Evolutionary conservation across 1,140 invertebrate genomes (phyloP), one percentile per base, ranked within the genome.

Genomic region (Leptoteleia sp.): DNA sequence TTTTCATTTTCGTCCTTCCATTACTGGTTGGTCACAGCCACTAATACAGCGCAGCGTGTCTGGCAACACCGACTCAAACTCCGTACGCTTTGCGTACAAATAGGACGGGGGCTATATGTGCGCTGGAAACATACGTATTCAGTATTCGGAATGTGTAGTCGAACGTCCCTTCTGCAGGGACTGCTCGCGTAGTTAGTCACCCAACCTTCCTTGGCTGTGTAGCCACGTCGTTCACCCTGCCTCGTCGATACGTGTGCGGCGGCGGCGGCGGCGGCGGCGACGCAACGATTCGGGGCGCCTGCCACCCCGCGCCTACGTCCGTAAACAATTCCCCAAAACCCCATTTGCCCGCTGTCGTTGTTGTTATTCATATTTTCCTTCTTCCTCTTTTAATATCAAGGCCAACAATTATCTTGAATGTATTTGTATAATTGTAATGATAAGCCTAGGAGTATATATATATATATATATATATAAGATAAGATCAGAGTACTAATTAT

Each of bases 181-280:
- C 70, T 81, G 5, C n/a, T 73, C 45, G 70, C 73, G 17, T 73
- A 81, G 84, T 85, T 85, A 85, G 84, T 85, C 84, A 84, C 76
- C 81, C 82, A 81, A 65, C 82, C 79, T 50, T 83, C 83, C 82
- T 81, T 81, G 76, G 76, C 77, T 83, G 77, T 83, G 77, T 76
- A 79, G n/a, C n/a, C n/a, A n/a, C n/a, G n/a, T 73, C 62, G 57
- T 80, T 78, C 76, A 76, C 81, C 80, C 81, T 82, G 55, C 47
- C 70, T 47, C 55, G 57, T 47, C 55, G 57, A 75, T 70, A 65
- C 76, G 54, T 67, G 73, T 76, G 64, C 72, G 80, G 61, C 81
- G 45, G 71, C 77, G 77, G 61, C 81, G 45, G 71, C 77, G 77
- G 64, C 72, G 80, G n/a, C n/a, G n/a, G 61, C 81, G 45, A 75